Evolutionary conservation across 2,113 vertebrate species (phyloP), one percentile per base, ranked within the genome.

Genomic region (Hippolais icterina): DNA sequence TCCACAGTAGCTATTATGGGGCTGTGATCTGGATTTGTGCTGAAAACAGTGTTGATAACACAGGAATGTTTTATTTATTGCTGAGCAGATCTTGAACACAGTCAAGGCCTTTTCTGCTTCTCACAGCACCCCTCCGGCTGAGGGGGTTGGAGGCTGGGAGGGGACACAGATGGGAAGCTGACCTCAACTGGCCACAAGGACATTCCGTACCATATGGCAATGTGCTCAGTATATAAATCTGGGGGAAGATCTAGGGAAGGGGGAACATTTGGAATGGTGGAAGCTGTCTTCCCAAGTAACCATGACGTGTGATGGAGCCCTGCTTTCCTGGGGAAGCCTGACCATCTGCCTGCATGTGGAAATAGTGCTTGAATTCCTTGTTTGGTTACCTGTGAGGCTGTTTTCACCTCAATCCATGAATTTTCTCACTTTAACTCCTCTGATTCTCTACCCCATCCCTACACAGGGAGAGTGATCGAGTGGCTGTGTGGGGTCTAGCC

Each of bases 381-480:
- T 15, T 61, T 60, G 11, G 22, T 29, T 39, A 69, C 14, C 37
- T 50, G 1, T 3, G 27, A 50, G 52, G 39, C 33, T 69, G 23
- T 44, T 68, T 69, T 63, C 35, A 39, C 15, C 42, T n/a, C 42
- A 56, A 6, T 5, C 15, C 12, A 1, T 15, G 42, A 39, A 16
- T 69, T 81, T 50, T 50, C 49, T 63, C 25, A 14, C 18, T 63
- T 83, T 56, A 37, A 33, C 22, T 63, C 16, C 7, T 54, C 41
- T 54, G 11, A 44, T 42, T 61, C 31, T 54, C 47, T 18, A 20
- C 27, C 3, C 16, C 23, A 44, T 25, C 27, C 27, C 35, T 25
- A 7, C 19, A 9, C 2, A 4, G 5, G 11, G 9, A 4, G 11
- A 75, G 15, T 42, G 54, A 75, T 41, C 0, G 0, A 61, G 23